Evolutionary conservation across 2,797 vertebrate species (phyloP), one percentile per base, ranked within the genome.

Genomic region (Tragopan temminckii): DNA sequence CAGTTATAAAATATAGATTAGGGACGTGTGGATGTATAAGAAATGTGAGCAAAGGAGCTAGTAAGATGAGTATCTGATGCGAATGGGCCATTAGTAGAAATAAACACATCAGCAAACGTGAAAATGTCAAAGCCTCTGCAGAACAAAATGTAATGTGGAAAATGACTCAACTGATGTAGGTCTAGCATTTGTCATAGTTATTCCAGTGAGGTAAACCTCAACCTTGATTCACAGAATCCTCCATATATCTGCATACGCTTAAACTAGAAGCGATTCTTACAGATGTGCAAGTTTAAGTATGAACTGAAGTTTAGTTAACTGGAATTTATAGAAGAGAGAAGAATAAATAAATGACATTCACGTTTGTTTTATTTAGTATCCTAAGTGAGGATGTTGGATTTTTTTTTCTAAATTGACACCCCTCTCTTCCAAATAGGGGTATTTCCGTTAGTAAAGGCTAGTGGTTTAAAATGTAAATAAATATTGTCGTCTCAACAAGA

Each of bases 1-100:
- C n/a, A n/a, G 62, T 83, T 88, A 61, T 43, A 64, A 94, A 76
- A 55, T 82, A 79, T 15, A 93, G 36, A 94, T 75, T 58, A 74
- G 77, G 80, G 58, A 76, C 70, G 50, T 31, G 53, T 62, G 88
- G 83, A 63, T 67, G 11, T 70, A 27, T n/a, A 75, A 74, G 17
- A 91, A 83, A 91, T 48, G 68, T 14, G 27, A 92, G 46, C 43
- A 90, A 91, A 91, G 69, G 50, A 84, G 33, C 55, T 85, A 29
- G 46, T 35, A 90, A 84, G 74, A 88, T 0, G 3, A 68, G 11
- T 13, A 61, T 58, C 46, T 77, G 31, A 80, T 55, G 53, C 35
- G 68, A 94, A 89, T 31, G 52, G 45, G 61, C 27, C 57, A 42
- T 90, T 79, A 83, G 31, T 5, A 70, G 35, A 89, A 89, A 88